Percentiles rank a stretch among this genome's conserved stretches.
phyloP scores from a whole-genome alignment of 2,888 invertebrate species.

The Cinara cedri region DNA sequence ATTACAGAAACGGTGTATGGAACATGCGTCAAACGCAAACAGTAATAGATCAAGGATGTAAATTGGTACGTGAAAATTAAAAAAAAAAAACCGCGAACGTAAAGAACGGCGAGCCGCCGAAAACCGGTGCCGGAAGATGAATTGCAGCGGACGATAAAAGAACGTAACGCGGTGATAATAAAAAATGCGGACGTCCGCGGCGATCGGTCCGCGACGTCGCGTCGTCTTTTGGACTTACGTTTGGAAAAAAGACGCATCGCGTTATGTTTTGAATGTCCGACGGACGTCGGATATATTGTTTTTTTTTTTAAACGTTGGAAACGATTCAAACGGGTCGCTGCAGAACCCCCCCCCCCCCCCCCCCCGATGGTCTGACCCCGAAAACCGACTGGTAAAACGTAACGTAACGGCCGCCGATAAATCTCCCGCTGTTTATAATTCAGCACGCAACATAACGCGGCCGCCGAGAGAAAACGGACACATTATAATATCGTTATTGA shows the following conservation, averaged over 20 bases:
- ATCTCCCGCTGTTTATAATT: slow-evolving; percentile 28
- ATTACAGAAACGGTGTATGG: too few species aligned
- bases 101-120: too few species aligned
- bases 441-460: background rate
- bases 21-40: too few species aligned
- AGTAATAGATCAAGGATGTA: too few species aligned
- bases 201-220: too few species aligned
- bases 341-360: background rate
- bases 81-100: too few species aligned
- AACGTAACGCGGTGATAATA: too few species aligned
- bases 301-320: slow-evolving; percentile 9
- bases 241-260: slow-evolving; percentile 5
- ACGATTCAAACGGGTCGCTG: slow-evolving; percentile 35
- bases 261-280: background rate
- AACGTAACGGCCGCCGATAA: slow-evolving; percentile 22
- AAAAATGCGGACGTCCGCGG: too few species aligned
- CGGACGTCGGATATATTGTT: background rate
- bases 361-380: background rate
- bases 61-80: too few species aligned
- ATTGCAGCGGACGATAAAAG: too few species aligned
- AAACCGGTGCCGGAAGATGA: too few species aligned
- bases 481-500: background rate
- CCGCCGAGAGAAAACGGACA: slow-evolving; percentile 2
- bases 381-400: slow-evolving; percentile 10
- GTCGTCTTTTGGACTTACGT: background rate